phyloP scores from a whole-genome alignment of 2,113 vertebrate species.

The Pedetes capensis region DNA sequence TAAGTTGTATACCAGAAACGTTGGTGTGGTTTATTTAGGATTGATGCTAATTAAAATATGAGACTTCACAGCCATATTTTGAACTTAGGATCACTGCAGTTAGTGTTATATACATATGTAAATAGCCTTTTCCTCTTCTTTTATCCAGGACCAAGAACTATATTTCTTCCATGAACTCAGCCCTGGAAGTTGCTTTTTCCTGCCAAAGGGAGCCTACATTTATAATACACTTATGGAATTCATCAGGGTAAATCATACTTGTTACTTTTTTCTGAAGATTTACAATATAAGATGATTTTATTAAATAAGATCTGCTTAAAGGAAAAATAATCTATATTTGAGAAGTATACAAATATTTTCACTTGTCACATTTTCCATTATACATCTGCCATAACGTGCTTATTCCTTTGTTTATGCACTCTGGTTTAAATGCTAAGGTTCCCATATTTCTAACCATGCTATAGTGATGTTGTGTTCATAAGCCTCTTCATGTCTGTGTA shows the following conservation, averaged over 20 bases:
- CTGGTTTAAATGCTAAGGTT: not conserved
- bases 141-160: constrained; percentile 94
- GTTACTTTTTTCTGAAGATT: constrained; percentile 36
- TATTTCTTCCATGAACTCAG: constrained; percentile 99
- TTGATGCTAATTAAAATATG: not conserved
- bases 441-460: not conserved
- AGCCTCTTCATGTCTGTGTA: not conserved
- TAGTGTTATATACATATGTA: not conserved
- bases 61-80: not conserved
- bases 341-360: not conserved
- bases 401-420: not conserved
- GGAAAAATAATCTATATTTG: not conserved
- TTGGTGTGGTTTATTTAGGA: not conserved
- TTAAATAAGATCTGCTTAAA: not conserved
- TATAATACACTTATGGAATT: constrained; percentile 95
- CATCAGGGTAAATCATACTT: constrained; percentile 89
- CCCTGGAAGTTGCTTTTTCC: constrained; percentile 98
- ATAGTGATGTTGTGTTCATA: not conserved
- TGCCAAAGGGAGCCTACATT: constrained; percentile 96
- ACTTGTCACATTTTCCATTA: not conserved
- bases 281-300: not conserved
- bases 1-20: not conserved
- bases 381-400: not conserved
- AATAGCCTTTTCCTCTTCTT: constrained; percentile 20
- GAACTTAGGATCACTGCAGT: not conserved